Percentiles rank a stretch among this genome's conserved stretches.
These are phyloP conservation scores for Acanthoscelides obtectus DNA, from an alignment of 2,888 invertebrate genomes.

Conservation along the genomic window DNA sequence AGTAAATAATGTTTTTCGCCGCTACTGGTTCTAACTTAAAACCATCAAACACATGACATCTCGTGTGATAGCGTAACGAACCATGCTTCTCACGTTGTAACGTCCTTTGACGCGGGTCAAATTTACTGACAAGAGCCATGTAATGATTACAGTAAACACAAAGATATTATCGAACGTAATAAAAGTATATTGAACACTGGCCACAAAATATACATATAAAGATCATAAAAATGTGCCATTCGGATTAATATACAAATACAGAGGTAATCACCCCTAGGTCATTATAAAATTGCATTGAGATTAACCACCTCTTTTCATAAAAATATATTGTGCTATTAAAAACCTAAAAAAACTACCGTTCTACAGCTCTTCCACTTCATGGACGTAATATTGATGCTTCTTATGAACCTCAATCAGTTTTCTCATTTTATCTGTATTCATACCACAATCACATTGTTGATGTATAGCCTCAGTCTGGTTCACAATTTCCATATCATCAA, in stretches of 20 bases:
- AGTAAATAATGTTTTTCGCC: no score
- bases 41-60: no score
- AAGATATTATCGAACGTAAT: no score
- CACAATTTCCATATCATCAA: conserved; percentile 62
- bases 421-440: neutral
- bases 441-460: conserved; percentile 1
- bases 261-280: no score
- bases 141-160: no score
- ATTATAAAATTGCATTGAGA: neutral
- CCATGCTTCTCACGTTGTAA: no score
- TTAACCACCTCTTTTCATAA: neutral
- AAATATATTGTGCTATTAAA: neutral
- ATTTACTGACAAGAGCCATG: no score
- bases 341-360: no score
- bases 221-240: no score
- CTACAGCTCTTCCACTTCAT: neutral
- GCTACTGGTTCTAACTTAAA: no score
- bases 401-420: neutral
- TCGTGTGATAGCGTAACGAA: no score
- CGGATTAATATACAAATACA: neutral
- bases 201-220: neutral
- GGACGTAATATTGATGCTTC: neutral
- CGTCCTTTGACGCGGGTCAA: no score
- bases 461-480: conserved; percentile 46
- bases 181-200: neutral